Percentiles rank a stretch among this genome's conserved stretches.
These are phyloP conservation scores for Orussus abietinus DNA, from an alignment of 1,140 invertebrate species.

Conservation along the genomic window DNA sequence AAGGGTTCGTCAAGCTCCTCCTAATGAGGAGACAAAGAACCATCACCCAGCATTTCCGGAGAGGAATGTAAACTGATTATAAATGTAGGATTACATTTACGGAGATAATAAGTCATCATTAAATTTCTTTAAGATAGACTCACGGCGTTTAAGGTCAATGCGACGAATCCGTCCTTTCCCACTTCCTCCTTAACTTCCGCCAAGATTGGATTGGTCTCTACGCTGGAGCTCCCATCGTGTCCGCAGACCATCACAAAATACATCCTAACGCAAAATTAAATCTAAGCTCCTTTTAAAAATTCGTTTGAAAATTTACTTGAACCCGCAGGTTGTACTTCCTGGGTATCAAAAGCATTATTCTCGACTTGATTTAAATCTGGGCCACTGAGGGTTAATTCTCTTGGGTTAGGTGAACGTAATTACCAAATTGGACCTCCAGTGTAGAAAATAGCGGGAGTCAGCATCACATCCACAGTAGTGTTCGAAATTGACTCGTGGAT, in stretches of 20 bases:
- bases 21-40: background rate
- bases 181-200: conserved; percentile 4
- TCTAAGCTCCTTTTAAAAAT: background rate
- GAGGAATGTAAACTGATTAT: too few species aligned
- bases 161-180: conserved; percentile 4
- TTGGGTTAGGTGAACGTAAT: too few species aligned
- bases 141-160: conserved; percentile 5
- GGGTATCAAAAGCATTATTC: too few species aligned
- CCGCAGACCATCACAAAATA: conserved; percentile 8
- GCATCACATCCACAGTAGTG: conserved; percentile 3
- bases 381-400: too few species aligned
- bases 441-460: background rate
- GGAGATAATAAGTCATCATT: too few species aligned
- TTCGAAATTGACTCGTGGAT: background rate
- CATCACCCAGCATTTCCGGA: too few species aligned
- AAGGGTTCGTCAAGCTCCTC: conserved; percentile 3
- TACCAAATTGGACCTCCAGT: conserved; percentile 9
- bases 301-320: background rate
- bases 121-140: too few species aligned
- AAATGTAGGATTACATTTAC: too few species aligned
- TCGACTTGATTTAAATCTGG: too few species aligned
- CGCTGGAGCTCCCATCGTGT: background rate
- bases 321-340: background rate
- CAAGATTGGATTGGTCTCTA: conserved; percentile 1
- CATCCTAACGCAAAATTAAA: background rate